phyloP scores from a whole-genome alignment of 1,140 invertebrate species.

The Dermatophagoides farinae region DNA sequence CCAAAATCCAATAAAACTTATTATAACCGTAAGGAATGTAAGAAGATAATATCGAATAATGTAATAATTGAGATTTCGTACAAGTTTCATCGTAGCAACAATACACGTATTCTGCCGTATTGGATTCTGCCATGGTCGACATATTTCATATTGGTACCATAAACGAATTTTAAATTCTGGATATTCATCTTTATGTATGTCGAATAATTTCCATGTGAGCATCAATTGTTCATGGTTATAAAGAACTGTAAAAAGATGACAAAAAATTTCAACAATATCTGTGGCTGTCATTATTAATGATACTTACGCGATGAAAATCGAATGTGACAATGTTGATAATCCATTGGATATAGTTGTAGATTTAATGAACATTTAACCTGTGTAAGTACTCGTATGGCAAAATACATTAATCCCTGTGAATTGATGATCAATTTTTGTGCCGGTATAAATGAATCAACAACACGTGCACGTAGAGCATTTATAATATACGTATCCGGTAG shows the following conservation, averaged over 20 bases:
- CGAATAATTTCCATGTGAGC: not conserved
- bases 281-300: not conserved
- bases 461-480: not conserved
- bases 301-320: not conserved
- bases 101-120: conserved; percentile 15
- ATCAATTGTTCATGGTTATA: not conserved
- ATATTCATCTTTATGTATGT: conserved; percentile 1
- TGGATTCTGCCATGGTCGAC: not conserved
- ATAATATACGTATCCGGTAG: conserved; percentile 7
- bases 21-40: conserved; percentile 17
- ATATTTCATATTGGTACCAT: not conserved
- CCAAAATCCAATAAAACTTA: conserved; percentile 18
- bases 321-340: conserved; percentile 3
- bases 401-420: not conserved
- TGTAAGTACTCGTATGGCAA: not conserved
- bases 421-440: not conserved
- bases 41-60: conserved; percentile 18
- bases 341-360: conserved; percentile 2
- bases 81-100: conserved; percentile 13
- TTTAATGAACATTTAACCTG: not conserved
- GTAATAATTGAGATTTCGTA: conserved; percentile 17
- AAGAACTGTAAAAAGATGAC: not conserved
- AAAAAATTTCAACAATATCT: not conserved
- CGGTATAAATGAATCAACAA: not conserved
- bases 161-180: conserved; percentile 2